Evolutionary conservation across 1,140 invertebrate genomes (phyloP).

Genomic region (Rhopalosiphum padi): DNA sequence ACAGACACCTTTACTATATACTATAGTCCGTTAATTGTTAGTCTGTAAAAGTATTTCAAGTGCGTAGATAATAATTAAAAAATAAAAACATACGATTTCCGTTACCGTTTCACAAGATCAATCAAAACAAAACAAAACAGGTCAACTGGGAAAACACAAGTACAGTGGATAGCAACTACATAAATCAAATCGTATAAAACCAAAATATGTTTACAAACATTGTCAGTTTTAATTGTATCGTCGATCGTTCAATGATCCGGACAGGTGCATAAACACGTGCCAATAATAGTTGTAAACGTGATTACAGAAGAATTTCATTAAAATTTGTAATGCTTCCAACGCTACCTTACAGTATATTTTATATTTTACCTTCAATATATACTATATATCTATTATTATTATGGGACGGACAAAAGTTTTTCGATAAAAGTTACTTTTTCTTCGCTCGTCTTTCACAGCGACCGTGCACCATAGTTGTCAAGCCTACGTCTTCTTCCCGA

Average conservation of each 20-base stretch:
- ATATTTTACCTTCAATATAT: not conserved
- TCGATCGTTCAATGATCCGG: not conserved
- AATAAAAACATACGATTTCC: no score
- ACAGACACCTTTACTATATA: no score
- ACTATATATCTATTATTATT: not conserved
- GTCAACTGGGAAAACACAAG: no score
- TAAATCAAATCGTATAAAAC: no score
- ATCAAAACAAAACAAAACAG: no score
- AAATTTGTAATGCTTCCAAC: not conserved
- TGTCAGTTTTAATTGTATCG: not conserved
- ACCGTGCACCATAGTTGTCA: not conserved
- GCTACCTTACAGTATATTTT: not conserved
- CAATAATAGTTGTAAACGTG: not conserved
- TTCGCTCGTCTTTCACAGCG: not conserved
- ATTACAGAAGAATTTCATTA: not conserved
- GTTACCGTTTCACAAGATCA: no score
- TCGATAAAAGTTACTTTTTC: slow-evolving; percentile 54
- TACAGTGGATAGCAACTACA: no score
- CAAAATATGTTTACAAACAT: not conserved
- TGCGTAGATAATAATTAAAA: no score
- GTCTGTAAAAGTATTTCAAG: no score
- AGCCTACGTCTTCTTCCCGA: not conserved
- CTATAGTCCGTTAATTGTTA: no score
- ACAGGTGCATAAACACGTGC: not conserved
- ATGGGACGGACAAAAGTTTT: slow-evolving; percentile 20